Evolutionary conservation across 2,888 invertebrate genomes (phyloP).

Genomic region (Microplitis deprimator): DNA sequence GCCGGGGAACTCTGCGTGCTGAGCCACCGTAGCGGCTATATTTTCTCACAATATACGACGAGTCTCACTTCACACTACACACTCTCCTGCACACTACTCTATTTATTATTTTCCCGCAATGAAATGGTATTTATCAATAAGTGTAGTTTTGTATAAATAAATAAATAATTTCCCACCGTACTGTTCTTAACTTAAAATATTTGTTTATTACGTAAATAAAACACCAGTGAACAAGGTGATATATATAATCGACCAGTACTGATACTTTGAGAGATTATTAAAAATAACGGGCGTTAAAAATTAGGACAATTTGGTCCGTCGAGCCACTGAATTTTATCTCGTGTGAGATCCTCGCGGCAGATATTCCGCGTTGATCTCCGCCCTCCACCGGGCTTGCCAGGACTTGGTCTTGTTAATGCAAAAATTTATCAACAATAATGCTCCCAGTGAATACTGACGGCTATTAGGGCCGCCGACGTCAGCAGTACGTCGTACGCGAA

Average conservation of each 20-base stretch:
- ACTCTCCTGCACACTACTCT: conserved; percentile 45
- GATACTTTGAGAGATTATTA: too few species aligned
- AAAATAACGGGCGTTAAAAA: too few species aligned
- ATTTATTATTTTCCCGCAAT: conserved; percentile 39
- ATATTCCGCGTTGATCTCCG: conserved; percentile 29
- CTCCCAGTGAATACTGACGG: conserved; percentile 27
- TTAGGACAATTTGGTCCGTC: too few species aligned
- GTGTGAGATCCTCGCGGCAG: conserved; percentile 24
- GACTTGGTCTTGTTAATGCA: conserved; percentile 5
- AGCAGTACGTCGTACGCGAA: conserved; percentile 59
- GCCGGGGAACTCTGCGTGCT: conserved; percentile 75
- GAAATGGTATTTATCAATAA: conserved; percentile 11
- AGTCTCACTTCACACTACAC: conserved; percentile 59
- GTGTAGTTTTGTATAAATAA: too few species aligned
- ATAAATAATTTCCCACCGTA: too few species aligned
- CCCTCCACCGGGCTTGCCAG: conserved; percentile 34
- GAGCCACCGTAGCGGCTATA: conserved; percentile 74
- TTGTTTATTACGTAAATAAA: too few species aligned
- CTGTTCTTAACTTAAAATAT: too few species aligned
- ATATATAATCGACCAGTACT: too few species aligned
- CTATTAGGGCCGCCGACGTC: conserved; percentile 57
- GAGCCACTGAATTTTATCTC: background rate
- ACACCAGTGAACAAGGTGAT: too few species aligned
- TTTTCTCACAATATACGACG: conserved; percentile 68
- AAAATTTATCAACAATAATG: background rate